Evolutionary conservation across 2,113 vertebrate genomes (phyloP).

Genomic region (Tragelaphus buxtoni): DNA sequence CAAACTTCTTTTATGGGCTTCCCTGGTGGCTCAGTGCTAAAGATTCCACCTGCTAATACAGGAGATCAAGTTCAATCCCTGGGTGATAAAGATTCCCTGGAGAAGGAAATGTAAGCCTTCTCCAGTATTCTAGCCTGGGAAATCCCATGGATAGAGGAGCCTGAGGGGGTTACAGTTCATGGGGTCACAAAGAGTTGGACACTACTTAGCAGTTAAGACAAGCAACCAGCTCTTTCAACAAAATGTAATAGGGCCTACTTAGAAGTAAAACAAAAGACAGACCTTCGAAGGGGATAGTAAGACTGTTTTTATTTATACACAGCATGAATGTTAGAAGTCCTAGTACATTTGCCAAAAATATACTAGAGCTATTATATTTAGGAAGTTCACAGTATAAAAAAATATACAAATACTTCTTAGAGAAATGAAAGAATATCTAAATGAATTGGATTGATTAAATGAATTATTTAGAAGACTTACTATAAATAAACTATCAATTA

Average conservation of each 20-base stretch:
- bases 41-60: background rate
- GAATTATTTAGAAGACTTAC: background rate
- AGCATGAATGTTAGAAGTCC: no score
- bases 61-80: background rate
- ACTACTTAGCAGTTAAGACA: background rate
- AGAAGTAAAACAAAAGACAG: background rate
- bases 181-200: background rate
- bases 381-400: background rate
- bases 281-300: background rate
- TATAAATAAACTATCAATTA: background rate
- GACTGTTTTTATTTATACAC: no score
- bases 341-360: no score
- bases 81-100: background rate
- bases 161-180: background rate
- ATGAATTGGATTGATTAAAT: background rate
- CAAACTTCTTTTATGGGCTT: background rate
- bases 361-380: no score
- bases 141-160: background rate
- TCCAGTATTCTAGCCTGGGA: background rate
- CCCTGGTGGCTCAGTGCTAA: background rate
- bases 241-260: background rate
- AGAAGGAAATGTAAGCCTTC: background rate
- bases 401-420: background rate
- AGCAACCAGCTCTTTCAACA: background rate
- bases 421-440: background rate